These are phyloP conservation scores for Byasa hedistus DNA, from an alignment of 2,888 invertebrate species.

Conservation along the genomic window DNA sequence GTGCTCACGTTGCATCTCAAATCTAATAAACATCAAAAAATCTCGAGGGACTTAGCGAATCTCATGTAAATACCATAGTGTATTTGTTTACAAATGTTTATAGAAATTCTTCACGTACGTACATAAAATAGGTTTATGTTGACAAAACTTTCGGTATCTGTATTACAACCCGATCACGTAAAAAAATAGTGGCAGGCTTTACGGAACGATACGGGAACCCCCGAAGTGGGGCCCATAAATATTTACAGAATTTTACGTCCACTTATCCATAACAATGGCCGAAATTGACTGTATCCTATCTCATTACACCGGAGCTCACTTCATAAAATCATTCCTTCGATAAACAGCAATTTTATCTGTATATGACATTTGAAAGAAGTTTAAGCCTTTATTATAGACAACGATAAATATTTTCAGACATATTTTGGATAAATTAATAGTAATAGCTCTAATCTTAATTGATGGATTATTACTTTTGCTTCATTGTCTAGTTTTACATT, in stretches of 20 bases:
- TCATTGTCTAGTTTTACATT: too few relatives aligned
- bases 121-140: conserved; percentile 26
- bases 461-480: too few relatives aligned
- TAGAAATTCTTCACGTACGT: conserved; percentile 20
- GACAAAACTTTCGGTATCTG: conserved; percentile 33
- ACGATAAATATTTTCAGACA: too few relatives aligned
- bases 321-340: conserved; percentile 45
- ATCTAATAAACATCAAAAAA: neutral
- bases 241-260: conserved; percentile 45
- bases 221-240: conserved; percentile 42
- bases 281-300: conserved; percentile 47
- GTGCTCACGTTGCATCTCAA: conserved; percentile 7
- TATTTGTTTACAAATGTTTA: conserved; percentile 14
- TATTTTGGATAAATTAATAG: too few relatives aligned
- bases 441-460: too few relatives aligned
- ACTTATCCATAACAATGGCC: conserved; percentile 48
- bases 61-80: too few relatives aligned
- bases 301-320: conserved; percentile 47
- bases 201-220: conserved; percentile 38
- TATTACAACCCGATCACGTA: conserved; percentile 37
- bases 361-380: too few relatives aligned
- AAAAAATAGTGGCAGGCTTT: conserved; percentile 37
- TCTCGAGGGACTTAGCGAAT: too few relatives aligned
- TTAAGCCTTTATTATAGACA: too few relatives aligned
- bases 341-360: conserved; percentile 34